These are phyloP conservation scores for Drosophila ananassae DNA, from an alignment of 1,140 invertebrate species.

Conservation along the genomic window DNA sequence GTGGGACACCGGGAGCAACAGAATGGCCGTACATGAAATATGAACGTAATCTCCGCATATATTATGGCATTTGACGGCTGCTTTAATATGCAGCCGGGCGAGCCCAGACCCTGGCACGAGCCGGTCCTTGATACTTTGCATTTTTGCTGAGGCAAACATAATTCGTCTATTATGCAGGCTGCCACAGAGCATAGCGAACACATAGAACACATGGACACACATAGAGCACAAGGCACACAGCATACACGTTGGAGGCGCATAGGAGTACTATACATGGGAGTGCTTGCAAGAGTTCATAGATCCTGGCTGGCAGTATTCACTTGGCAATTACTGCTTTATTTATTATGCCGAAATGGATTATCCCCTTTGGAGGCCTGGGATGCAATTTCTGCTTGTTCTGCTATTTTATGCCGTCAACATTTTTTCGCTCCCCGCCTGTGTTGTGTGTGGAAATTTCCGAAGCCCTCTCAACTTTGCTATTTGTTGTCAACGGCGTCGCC, in stretches of 20 bases:
- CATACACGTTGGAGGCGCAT: neutral
- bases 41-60: constrained; percentile 60
- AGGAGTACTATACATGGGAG: neutral
- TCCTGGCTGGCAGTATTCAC: constrained; percentile 59
- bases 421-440: constrained; percentile 33
- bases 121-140: constrained; percentile 60
- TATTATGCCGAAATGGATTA: constrained; percentile 83
- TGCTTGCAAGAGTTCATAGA: constrained; percentile 49
- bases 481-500: constrained; percentile 12
- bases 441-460: constrained; percentile 30
- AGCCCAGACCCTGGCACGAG: constrained; percentile 4
- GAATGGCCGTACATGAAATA: constrained; percentile 53
- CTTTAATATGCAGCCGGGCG: constrained; percentile 49
- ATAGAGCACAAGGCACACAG: no score
- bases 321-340: constrained; percentile 82
- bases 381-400: constrained; percentile 70
- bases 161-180: constrained; percentile 65
- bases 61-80: constrained; percentile 66
- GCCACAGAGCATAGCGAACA: constrained; percentile 35
- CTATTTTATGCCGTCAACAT: constrained; percentile 60
- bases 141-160: constrained; percentile 78
- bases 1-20: constrained; percentile 9
- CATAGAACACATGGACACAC: constrained; percentile 22
- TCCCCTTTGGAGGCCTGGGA: constrained; percentile 60
- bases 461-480: constrained; percentile 16